Percentiles rank a stretch among this genome's conserved stretches.
Evolutionary conservation across 2,113 vertebrate species (phyloP).

Genomic region (Morone saxatilis): DNA sequence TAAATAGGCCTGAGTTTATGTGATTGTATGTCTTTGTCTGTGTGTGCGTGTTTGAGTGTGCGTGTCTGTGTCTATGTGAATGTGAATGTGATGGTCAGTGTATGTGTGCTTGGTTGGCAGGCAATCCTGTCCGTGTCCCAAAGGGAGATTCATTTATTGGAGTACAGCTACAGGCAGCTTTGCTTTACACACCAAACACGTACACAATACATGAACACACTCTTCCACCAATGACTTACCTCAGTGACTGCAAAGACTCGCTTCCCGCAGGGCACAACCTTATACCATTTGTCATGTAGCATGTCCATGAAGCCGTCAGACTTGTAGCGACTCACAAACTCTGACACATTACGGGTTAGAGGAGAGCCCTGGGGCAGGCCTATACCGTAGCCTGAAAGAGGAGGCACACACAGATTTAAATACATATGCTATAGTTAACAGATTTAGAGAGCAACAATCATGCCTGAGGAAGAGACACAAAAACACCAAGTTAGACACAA

Average conservation of each 20-base stretch:
- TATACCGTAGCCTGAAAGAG: conserved; percentile 92
- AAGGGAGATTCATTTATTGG: conserved; percentile 66
- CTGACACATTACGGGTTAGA: conserved; percentile 93
- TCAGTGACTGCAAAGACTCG: conserved; percentile 94
- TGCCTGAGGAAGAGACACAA: conserved; percentile 6
- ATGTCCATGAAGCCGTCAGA: conserved; percentile 97
- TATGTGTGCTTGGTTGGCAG: conserved; percentile 49
- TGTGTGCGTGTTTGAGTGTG: not conserved
- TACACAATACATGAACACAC: conserved; percentile 42
- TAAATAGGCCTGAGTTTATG: conserved; percentile 37
- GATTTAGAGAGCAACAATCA: not conserved
- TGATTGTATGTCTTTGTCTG: conserved; percentile 40
- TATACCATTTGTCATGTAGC: conserved; percentile 98
- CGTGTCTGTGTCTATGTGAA: not conserved
- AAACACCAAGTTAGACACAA: too few relatives aligned
- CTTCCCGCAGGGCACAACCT: conserved; percentile 94
- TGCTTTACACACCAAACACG: conserved; percentile 63
- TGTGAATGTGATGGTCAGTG: conserved; percentile 24
- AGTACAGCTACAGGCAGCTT: conserved; percentile 48
- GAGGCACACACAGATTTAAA: conserved; percentile 27
- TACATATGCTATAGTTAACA: conserved; percentile 19
- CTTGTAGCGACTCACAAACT: conserved; percentile 95
- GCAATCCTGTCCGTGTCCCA: conserved; percentile 58
- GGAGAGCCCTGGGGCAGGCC: conserved; percentile 94
- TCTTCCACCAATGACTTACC: conserved; percentile 82